Conservation (phyloP, 2,797 vertebrate genomes). For the Parotocinclus haroldoi region DNA sequence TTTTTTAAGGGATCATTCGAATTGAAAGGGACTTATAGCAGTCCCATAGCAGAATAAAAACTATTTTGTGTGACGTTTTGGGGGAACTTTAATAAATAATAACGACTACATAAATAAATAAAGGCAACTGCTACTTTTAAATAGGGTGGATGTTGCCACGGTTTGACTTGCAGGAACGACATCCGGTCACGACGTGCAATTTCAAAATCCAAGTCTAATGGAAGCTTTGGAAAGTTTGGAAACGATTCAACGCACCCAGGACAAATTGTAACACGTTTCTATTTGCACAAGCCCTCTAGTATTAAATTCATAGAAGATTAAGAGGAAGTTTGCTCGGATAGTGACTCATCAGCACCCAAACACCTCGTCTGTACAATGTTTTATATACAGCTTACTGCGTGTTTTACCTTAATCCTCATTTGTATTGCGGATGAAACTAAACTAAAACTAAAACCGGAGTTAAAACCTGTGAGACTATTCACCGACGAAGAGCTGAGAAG, state of each 20-base stretch:
- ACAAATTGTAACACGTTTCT: background rate
- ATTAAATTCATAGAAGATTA: background rate
- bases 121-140: background rate
- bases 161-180: background rate
- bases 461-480: slow-evolving; percentile 82
- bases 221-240: slow-evolving; percentile 13
- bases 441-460: slow-evolving; percentile 52
- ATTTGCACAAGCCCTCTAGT: background rate
- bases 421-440: slow-evolving; percentile 52
- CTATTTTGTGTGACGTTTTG: no score
- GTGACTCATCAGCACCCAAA: no score
- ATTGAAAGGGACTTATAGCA: no score
- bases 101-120: no score
- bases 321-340: no score
- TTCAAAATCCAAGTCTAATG: slow-evolving; percentile 14
- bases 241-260: no score
- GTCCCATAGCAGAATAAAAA: no score
- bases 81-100: no score
- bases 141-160: background rate
- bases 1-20: no score
- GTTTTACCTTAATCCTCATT: slow-evolving; percentile 4
- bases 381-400: background rate
- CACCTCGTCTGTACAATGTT: slow-evolving; percentile 7
- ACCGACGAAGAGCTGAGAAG: slow-evolving; percentile 83
- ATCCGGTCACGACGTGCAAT: slow-evolving; percentile 10